Percentiles rank a stretch among this genome's conserved stretches.
These are phyloP conservation scores for Cheilinus undulatus DNA, from an alignment of 2,113 vertebrate genomes.

Conservation along the genomic window DNA sequence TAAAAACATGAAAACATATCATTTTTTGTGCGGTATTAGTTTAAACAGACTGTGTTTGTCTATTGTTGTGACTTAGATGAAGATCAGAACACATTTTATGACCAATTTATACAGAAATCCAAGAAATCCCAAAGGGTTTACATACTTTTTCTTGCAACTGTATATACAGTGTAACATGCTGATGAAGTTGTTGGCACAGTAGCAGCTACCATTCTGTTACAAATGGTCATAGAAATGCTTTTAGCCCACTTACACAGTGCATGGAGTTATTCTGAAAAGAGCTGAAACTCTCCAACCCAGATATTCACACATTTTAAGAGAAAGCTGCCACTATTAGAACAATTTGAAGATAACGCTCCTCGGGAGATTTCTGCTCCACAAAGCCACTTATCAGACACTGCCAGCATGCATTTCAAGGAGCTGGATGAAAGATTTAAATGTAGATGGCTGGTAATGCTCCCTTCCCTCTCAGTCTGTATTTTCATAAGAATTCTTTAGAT, in stretches of 20 bases:
- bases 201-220: slow-evolving; percentile 8
- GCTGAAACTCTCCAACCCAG: slow-evolving; percentile 26
- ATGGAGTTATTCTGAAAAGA: slow-evolving; percentile 24
- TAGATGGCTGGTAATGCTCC: slow-evolving; percentile 61
- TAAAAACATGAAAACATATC: no score
- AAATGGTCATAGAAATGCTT: slow-evolving; percentile 15
- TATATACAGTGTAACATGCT: no score
- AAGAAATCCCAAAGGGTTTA: no score
- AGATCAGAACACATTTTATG: no score
- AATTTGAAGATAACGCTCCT: slow-evolving; percentile 68
- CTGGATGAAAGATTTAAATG: slow-evolving; percentile 68
- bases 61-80: no score
- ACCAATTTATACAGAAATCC: no score
- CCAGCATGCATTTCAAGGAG: slow-evolving; percentile 69
- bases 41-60: no score
- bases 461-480: slow-evolving; percentile 37
- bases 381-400: slow-evolving; percentile 74
- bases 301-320: slow-evolving; percentile 51
- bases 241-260: slow-evolving; percentile 22
- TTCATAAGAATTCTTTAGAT: slow-evolving; percentile 46
- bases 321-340: slow-evolving; percentile 62
- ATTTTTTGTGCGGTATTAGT: no score
- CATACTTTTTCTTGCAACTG: no score
- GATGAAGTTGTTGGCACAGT: slow-evolving; percentile 11
- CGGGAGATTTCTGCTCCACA: slow-evolving; percentile 65